Percentiles rank a stretch among this genome's conserved stretches.
Conservation (phyloP, 2,888 invertebrate genomes). For the Mythimna pallens region DNA sequence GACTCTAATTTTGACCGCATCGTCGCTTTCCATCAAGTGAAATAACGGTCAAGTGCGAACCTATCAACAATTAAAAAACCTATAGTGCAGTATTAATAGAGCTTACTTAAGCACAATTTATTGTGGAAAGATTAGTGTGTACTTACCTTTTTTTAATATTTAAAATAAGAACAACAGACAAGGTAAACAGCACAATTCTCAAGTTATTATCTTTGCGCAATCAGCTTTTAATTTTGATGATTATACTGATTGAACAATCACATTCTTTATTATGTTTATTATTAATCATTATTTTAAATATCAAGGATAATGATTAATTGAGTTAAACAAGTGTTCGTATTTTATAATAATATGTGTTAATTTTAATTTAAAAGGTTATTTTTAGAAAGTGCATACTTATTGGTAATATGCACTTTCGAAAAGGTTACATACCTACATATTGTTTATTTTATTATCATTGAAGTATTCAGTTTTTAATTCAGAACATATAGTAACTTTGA, state of each 20-base stretch:
- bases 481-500: too few relatives aligned
- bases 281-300: conserved; percentile 49
- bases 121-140: too few relatives aligned
- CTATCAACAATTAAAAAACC: too few relatives aligned
- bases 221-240: conserved; percentile 38
- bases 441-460: too few relatives aligned
- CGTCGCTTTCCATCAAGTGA: too few relatives aligned
- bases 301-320: conserved; percentile 46
- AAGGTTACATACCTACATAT: too few relatives aligned
- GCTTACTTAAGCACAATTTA: too few relatives aligned
- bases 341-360: background rate
- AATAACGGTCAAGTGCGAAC: too few relatives aligned
- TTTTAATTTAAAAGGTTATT: conserved; percentile 5
- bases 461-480: too few relatives aligned
- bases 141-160: conserved; percentile 3
- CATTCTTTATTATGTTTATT: conserved; percentile 30
- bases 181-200: background rate
- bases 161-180: background rate
- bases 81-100: too few relatives aligned
- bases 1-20: too few relatives aligned
- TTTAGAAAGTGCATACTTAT: conserved; percentile 3
- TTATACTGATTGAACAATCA: conserved; percentile 32
- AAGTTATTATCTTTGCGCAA: conserved; percentile 32
- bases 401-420: too few relatives aligned
- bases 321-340: conserved; percentile 12